These are phyloP conservation scores for Cynoglossus semilaevis DNA, from an alignment of 2,113 vertebrate species.

Conservation along the genomic window DNA sequence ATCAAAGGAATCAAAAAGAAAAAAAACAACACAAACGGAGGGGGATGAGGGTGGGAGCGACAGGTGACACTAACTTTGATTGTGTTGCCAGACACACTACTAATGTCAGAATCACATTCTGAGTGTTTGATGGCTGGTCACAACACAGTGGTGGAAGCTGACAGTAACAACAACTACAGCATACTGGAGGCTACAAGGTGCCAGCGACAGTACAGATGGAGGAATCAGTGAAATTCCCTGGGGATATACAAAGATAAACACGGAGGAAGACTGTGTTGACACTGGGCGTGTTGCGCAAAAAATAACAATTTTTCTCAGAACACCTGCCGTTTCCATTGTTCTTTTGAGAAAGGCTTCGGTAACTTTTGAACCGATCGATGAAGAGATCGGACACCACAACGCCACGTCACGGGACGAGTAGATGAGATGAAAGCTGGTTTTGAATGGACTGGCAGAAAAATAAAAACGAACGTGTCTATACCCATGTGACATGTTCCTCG, in stretches of 20 bases:
- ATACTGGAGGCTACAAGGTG: constrained; percentile 57
- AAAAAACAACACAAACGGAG: constrained; percentile 24
- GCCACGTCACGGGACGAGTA: background rate
- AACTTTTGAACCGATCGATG: constrained; percentile 46
- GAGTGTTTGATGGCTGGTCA: constrained; percentile 37
- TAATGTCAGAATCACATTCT: background rate
- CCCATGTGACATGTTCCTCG: constrained; percentile 54
- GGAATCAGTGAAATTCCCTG: constrained; percentile 72
- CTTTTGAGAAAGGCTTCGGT: constrained; percentile 26
- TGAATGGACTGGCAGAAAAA: constrained; percentile 23
- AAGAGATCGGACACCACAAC: background rate
- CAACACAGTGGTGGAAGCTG: constrained; percentile 47
- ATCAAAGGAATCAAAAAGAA: background rate
- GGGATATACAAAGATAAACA: constrained; percentile 24
- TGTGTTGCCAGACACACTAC: background rate
- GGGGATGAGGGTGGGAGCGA: constrained; percentile 15
- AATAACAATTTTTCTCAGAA: background rate
- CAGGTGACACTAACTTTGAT: constrained; percentile 13
- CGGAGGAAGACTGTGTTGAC: background rate
- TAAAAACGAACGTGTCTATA: constrained; percentile 42
- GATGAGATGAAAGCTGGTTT: background rate
- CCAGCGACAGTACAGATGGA: constrained; percentile 71
- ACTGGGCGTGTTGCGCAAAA: background rate
- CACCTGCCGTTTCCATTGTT: background rate
- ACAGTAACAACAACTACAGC: constrained; percentile 55